Evolutionary conservation across 2,113 vertebrate genomes (phyloP), one percentile per base, ranked within the genome.

Genomic region (Empidonax traillii): DNA sequence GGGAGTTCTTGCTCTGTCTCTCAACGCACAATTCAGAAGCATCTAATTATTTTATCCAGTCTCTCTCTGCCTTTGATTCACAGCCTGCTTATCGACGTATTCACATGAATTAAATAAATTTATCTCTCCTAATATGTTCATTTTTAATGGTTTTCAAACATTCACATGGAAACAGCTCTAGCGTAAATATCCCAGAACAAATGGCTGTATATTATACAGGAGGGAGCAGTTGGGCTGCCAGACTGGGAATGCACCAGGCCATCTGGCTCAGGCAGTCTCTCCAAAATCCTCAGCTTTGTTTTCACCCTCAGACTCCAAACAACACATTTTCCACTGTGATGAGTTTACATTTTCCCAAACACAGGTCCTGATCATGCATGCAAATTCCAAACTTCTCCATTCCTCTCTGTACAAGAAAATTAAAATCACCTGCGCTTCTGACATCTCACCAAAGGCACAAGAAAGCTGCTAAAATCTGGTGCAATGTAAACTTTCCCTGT

Each of bases 241-340:
- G 98, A 98, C 98, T 98, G 98, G 97, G 97, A 98, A 98, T 98
- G 98, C 97, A 98, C 97, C 98, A 98, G 97, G 98, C 98, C 98
- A 98, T 98, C 98, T 98, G 98, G 98, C 98, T 98, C 96, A 97
- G 95, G 98, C 98, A 98, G 97, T 97, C 98, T 98, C 98, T 98
- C 98, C 98, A 98, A 98, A 98, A 98, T 97, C 98, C 98, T 98
- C 98, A 98, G 98, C 98, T 98, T 98, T 98, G 98, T 98, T 98
- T 98, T 98, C 98, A 98, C 98, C 98, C 98, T 98, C 98, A 98
- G 98, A 98, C 98, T 98, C 98, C 98, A 98, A 98, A 98, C 98
- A 98, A 98, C 98, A 98, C 98, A 98, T 98, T 98, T 98, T 98
- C 98, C 98, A 98, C 98, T 98, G 97, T 98, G 98, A 98, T 98